Conservation (phyloP, 2,888 invertebrate species). For the Ichneumon xanthorius region DNA sequence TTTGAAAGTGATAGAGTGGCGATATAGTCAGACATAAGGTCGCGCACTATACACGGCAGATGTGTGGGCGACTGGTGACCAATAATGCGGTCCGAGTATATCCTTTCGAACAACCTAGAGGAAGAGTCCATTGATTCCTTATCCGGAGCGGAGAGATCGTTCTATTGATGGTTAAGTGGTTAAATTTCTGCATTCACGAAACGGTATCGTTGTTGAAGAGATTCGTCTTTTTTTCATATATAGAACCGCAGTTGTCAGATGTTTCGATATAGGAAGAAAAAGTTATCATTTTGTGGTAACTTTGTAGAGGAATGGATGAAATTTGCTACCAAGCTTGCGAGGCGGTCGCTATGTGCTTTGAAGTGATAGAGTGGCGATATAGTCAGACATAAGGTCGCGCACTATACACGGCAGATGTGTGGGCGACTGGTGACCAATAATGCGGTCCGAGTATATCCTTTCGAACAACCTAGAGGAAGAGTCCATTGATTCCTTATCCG, state of each 20-base stretch:
- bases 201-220: no score
- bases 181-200: neutral
- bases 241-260: neutral
- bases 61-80: neutral
- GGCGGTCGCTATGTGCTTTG: neutral
- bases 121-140: neutral
- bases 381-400: neutral
- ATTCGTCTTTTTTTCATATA: neutral
- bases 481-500: neutral
- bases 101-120: neutral
- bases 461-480: neutral
- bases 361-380: neutral
- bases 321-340: no score
- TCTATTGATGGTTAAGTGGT: neutral
- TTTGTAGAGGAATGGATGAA: neutral
- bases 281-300: neutral
- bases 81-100: neutral
- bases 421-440: neutral
- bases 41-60: no score
- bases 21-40: slow-evolving; percentile 8
- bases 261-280: neutral
- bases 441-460: neutral
- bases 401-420: neutral
- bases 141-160: neutral
- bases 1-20: neutral